Percentiles rank a stretch among this genome's conserved stretches.
These are phyloP conservation scores for Aurelia aurita DNA, from an alignment of 30 jellyfish, hydroid and myxozoan genomes.

Conservation along the genomic window DNA sequence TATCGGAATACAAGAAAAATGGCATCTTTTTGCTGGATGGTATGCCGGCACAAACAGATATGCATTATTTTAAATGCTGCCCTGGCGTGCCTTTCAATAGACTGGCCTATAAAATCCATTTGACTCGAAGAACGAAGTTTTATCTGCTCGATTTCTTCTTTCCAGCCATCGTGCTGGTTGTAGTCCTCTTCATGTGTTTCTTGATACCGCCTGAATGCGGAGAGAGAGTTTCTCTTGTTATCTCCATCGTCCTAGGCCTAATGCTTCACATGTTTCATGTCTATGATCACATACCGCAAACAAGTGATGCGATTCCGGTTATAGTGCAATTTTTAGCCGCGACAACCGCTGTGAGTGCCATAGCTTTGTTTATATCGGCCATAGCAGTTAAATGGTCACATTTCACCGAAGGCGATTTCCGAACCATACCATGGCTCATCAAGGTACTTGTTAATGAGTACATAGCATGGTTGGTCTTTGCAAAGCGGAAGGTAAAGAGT, in stretches of 20 bases:
- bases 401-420: background rate
- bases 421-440: constrained; percentile 38
- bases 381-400: constrained; percentile 31
- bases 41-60: constrained; percentile 43
- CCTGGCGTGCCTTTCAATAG: constrained; percentile 54
- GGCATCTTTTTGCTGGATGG: constrained; percentile 54
- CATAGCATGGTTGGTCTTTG: background rate
- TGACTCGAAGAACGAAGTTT: constrained; percentile 51
- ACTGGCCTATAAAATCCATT: constrained; percentile 16
- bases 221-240: constrained; percentile 47
- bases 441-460: constrained; percentile 14
- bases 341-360: constrained; percentile 26
- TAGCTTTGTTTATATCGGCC: constrained; percentile 45
- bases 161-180: constrained; percentile 35
- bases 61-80: constrained; percentile 42
- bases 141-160: constrained; percentile 42
- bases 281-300: constrained; percentile 54
- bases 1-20: constrained; percentile 13
- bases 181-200: constrained; percentile 20
- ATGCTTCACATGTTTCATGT: constrained; percentile 42
- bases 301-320: constrained; percentile 59
- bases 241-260: constrained; percentile 43
- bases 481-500: background rate
- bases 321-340: constrained; percentile 19
- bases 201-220: constrained; percentile 69